These are phyloP conservation scores for Brenthis ino DNA, from an alignment of 2,888 invertebrate species.

Conservation along the genomic window DNA sequence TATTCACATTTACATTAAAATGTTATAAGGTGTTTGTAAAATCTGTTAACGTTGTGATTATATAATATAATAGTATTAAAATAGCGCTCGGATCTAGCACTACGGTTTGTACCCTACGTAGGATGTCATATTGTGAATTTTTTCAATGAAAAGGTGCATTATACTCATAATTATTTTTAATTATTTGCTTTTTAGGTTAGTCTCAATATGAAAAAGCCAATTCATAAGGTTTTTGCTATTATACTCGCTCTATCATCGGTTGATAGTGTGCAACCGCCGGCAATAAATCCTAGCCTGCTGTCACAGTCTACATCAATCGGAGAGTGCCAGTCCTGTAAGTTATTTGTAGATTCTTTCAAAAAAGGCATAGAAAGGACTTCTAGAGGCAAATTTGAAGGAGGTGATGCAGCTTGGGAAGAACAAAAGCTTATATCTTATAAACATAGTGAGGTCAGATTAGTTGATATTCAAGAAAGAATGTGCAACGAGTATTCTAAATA, in stretches of 20 bases:
- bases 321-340: slow-evolving; percentile 90
- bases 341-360: slow-evolving; percentile 88
- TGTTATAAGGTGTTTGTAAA: slow-evolving; percentile 1
- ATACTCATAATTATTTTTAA: slow-evolving; percentile 25
- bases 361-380: slow-evolving; percentile 91
- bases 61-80: slow-evolving; percentile 2
- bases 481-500: slow-evolving; percentile 89
- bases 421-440: slow-evolving; percentile 91
- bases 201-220: slow-evolving; percentile 47
- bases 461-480: slow-evolving; percentile 94
- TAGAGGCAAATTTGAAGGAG: slow-evolving; percentile 95
- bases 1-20: slow-evolving; percentile 19
- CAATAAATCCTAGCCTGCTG: slow-evolving; percentile 57
- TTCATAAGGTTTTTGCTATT: slow-evolving; percentile 31
- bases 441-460: slow-evolving; percentile 93
- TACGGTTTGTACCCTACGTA: slow-evolving; percentile 21
- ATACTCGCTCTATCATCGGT: slow-evolving; percentile 45
- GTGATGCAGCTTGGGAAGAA: slow-evolving; percentile 97
- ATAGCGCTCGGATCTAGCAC: background rate
- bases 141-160: slow-evolving; percentile 15
- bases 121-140: slow-evolving; percentile 33
- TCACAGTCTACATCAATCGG: slow-evolving; percentile 81
- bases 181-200: slow-evolving; percentile 47
- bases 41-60: slow-evolving; percentile 6
- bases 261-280: slow-evolving; percentile 53